Base-by-base conservation (phyloP, 2,797 vertebrate species). In the Halcyon chelicuti region DNA sequence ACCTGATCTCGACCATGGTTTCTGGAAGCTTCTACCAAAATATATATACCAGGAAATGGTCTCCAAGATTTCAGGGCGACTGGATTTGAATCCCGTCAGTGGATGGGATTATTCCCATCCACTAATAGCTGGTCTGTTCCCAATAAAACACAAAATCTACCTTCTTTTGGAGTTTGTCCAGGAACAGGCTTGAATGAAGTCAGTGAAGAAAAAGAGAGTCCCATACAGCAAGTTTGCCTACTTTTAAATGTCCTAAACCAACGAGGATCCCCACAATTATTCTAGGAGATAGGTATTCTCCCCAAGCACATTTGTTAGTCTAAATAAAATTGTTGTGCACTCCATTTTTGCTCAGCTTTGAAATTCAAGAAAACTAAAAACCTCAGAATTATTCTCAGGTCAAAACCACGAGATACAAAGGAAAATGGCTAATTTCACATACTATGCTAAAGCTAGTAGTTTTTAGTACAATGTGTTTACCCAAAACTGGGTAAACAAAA, bases 401-500 rank as follows among this genome's bases (percentile, higher is more conserved):
- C 74, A 85, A 85, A 91, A 29, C 22, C 73, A 57, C 6, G 33
- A 66, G 9, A 81, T 47, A 44, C 71, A 83, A 85, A 85, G 67
- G 46, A 85, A 96, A 95, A 92, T 7, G 10, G 40, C 40, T 93
- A 77, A 89, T 93, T 93, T 79, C 44, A 54, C 88, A 77, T 74
- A 77, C 31, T 61, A 58, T 29, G 33, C 63, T 73, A 82, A 95
- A 86, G 39, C 33, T 31, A 39, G 51, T 13, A 82, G 44, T 42
- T 92, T 93, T 94, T 89, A 93, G 77, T 40, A 81, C 49, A 93
- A 82, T 1, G 2, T 63, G 31, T 89, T 95, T 95, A 91, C 72
- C 8, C 67, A 74, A 87, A 88, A 77, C 22, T 74, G 57, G 33
- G 67, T 82, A 95, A 95, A 96, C 57, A 97, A 91, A 92, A 91